Evolutionary conservation across 2,888 invertebrate species (phyloP), one percentile per base, ranked within the genome.

Genomic region (Seira musarum): DNA sequence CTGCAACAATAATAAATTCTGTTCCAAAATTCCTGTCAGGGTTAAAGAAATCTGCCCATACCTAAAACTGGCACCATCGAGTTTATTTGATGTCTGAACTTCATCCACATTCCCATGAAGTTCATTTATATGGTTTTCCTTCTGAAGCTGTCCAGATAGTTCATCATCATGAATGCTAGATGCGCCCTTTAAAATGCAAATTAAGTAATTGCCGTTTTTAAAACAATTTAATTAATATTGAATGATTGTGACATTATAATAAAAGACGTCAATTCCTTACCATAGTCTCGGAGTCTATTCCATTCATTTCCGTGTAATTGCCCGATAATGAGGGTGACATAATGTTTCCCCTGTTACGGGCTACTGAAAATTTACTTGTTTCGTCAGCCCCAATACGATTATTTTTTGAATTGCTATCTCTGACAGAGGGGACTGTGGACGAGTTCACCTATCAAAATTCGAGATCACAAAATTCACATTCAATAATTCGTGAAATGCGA

Each of bases 1-100:
- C 94, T 94, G 90, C 13, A 87, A 89, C 85, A 8, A n/a, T 5
- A 30, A 30, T 30, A 2, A 30, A 30, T 30, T n/a, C n/a, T n/a
- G n/a, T n/a, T n/a, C n/a, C n/a, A n/a, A n/a, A n/a, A n/a, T n/a
- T n/a, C n/a, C n/a, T n/a, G n/a, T n/a, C n/a, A n/a, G n/a, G n/a
- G n/a, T n/a, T n/a, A n/a, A n/a, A n/a, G n/a, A n/a, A n/a, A n/a
- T n/a, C n/a, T n/a, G n/a, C n/a, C n/a, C n/a, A n/a, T 68, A 79
- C 79, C 79, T 79, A 65, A 80, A 80, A 70, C 80, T 80, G 80
- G 80, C 66, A 74, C 80, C 80, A 69, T 80, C 74, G 15, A 74
- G 40, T 71, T 78, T 74, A 61, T 70, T 66, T 17, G 60, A 63
- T 13, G 74, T 79, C 66, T 80, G 60, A 53, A 70, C 53, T 74